phyloP scores from a whole-genome alignment of 2,797 vertebrate genomes.

The Ptychadena robeensis region DNA sequence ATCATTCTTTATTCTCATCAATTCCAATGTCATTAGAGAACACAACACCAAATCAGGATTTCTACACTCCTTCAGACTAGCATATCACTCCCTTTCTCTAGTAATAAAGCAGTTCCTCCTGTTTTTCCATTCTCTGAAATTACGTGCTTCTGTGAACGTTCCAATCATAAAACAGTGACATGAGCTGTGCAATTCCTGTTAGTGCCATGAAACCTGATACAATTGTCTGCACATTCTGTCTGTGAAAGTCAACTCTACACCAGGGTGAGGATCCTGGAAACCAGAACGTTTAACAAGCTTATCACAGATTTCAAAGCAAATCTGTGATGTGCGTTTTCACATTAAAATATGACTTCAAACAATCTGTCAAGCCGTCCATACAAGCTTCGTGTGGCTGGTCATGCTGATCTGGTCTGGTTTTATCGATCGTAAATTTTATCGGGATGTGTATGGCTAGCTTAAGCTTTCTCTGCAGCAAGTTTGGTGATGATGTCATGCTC shows the following conservation, averaged over 20 bases:
- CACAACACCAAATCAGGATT: background rate
- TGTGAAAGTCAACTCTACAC: background rate
- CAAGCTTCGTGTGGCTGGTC: too few relatives aligned
- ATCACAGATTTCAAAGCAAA: too few relatives aligned
- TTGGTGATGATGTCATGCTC: too few relatives aligned
- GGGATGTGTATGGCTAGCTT: too few relatives aligned
- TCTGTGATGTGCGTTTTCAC: too few relatives aligned
- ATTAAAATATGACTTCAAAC: too few relatives aligned
- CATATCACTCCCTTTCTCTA: background rate
- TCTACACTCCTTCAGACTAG: background rate
- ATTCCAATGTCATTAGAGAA: background rate
- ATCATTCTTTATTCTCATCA: background rate
- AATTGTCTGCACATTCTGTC: background rate
- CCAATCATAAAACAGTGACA: constrained; percentile 18
- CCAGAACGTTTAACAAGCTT: too few relatives aligned
- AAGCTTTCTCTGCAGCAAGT: too few relatives aligned
- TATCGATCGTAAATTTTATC: too few relatives aligned
- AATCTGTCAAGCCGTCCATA: too few relatives aligned
- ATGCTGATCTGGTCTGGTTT: too few relatives aligned
- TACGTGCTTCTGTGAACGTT: constrained; percentile 17
- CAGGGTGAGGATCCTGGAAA: background rate
- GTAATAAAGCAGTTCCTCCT: background rate
- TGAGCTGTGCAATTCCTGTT: background rate
- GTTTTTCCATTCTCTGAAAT: too few relatives aligned
- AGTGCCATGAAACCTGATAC: background rate